A percentile compares a stretch with the other conserved stretches of the same genome.
Conservation (phyloP, 2,888 invertebrate genomes). For the Phoenoteleia sp. region DNA sequence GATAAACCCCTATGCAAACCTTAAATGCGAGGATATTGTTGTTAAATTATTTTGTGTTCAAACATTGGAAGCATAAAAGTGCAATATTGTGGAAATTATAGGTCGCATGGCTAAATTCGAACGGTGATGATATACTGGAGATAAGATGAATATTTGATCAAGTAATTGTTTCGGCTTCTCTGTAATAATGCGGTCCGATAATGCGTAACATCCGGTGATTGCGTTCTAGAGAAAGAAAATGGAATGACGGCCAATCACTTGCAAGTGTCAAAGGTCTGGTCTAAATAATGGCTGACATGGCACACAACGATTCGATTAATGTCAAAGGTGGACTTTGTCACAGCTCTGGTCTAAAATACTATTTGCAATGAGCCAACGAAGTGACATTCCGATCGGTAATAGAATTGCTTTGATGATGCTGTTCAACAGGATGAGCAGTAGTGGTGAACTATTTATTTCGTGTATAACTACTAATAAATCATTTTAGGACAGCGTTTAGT, state of each 20-base stretch:
- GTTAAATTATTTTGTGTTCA: too few species aligned
- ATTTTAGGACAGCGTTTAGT: too few species aligned
- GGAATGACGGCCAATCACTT: slow-evolving; percentile 26
- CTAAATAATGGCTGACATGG: slow-evolving; percentile 32
- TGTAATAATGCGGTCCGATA: slow-evolving; percentile 18
- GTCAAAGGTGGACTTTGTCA: slow-evolving; percentile 35
- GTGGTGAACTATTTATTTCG: too few species aligned
- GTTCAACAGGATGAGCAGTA: not conserved
- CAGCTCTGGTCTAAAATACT: slow-evolving; percentile 18
- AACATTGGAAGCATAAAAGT: too few species aligned
- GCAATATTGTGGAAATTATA: too few species aligned
- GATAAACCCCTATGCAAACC: too few species aligned
- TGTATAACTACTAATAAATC: not conserved
- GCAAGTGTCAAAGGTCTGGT: slow-evolving; percentile 33
- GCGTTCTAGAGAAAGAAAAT: slow-evolving; percentile 17
- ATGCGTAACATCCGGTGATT: slow-evolving; percentile 3
- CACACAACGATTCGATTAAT: slow-evolving; percentile 40
- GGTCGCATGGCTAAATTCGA: too few species aligned
- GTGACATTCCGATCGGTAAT: slow-evolving; percentile 19
- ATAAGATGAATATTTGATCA: slow-evolving; percentile 24
- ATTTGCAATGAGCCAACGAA: slow-evolving; percentile 18
- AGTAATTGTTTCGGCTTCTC: slow-evolving; percentile 5
- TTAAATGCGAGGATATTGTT: too few species aligned
- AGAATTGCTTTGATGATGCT: slow-evolving; percentile 11
- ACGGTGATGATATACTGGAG: not conserved